Base-by-base conservation (phyloP, 2,113 vertebrate species). In the Aegypius monachus region DNA sequence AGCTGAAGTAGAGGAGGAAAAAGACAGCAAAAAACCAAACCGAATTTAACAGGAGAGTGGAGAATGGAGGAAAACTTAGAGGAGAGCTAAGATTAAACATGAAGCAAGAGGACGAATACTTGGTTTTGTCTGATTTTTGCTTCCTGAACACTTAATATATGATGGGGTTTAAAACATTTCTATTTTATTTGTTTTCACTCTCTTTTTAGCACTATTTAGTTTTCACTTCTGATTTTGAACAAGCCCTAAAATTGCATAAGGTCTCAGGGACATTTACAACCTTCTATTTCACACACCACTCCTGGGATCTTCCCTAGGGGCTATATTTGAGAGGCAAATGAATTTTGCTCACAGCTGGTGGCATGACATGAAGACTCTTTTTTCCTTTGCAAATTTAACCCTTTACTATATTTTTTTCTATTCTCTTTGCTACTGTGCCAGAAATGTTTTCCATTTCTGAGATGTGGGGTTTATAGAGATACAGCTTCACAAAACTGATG, bases 301-400 rank as follows among this genome's bases (percentile, higher is more conserved):
- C 82, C 63, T 71, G 59, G 31, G 56, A 84, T 90, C 38, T 80
- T 93, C 86, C 93, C 92, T 71, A 29, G 82, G 27, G 91, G 52
- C 45, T 65, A 13, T 56, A 84, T 95, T 88, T 95, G 94, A 97
- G 91, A 95, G 58, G 80, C 88, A 97, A 96, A 97, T 92, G 67
- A 95, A 93, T 96, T 95, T 84, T 92, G 75, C 77, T 94, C 95
- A 88, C 92, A 87, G 90, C 72, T 96, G 79, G 82, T 91, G 61
- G 59, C 42, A 92, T 56, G 82, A 78, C 71, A 95, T 32, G 52
- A 88, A 78, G 21, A 79, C 27, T 77, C 5, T 36, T 81, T 86
- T 92, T 81, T 21, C 32, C 77, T 66, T 83, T 72, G 8, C 9
- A 88, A 74, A 77, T 90, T 93, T 95, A 91, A 92, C 81, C 40